A percentile compares a stretch with the other conserved stretches of the same genome.
Conservation (phyloP, 2,888 invertebrate species). For the Cryptus viduatorius region DNA sequence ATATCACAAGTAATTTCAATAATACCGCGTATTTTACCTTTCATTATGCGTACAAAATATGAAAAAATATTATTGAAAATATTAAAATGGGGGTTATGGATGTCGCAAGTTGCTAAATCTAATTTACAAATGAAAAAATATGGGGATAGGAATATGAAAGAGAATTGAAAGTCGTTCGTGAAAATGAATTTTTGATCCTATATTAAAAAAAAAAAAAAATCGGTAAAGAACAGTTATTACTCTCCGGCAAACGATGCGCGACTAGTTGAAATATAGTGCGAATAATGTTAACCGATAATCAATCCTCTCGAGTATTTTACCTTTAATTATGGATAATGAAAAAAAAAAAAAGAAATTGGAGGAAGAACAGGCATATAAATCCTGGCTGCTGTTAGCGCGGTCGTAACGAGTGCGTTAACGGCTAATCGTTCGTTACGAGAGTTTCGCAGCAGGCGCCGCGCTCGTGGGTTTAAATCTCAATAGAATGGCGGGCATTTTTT, state of each 20-base stretch:
- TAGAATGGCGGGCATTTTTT: slow-evolving; percentile 22
- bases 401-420: slow-evolving; percentile 51
- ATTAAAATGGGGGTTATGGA: no score
- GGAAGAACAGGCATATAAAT: slow-evolving; percentile 36
- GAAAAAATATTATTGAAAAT: no score
- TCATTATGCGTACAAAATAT: slow-evolving; percentile 35
- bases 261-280: slow-evolving; percentile 37
- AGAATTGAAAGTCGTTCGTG: neutral
- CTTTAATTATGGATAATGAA: slow-evolving; percentile 45
- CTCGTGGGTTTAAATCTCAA: slow-evolving; percentile 33
- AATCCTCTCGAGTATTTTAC: slow-evolving; percentile 28
- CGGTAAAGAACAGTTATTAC: slow-evolving; percentile 1
- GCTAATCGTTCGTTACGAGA: slow-evolving; percentile 56
- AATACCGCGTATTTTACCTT: slow-evolving; percentile 17
- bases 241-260: slow-evolving; percentile 9
- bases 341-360: neutral
- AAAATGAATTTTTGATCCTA: neutral
- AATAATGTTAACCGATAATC: slow-evolving; percentile 20
- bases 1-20: slow-evolving; percentile 3
- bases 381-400: slow-evolving; percentile 37
- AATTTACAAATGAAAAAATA: neutral
- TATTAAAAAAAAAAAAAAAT: neutral
- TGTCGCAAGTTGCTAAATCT: neutral
- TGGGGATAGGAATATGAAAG: neutral
- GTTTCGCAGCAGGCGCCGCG: slow-evolving; percentile 44